Evolutionary conservation across 2,888 invertebrate species (phyloP).

Genomic region (Malachius bipustulatus): DNA sequence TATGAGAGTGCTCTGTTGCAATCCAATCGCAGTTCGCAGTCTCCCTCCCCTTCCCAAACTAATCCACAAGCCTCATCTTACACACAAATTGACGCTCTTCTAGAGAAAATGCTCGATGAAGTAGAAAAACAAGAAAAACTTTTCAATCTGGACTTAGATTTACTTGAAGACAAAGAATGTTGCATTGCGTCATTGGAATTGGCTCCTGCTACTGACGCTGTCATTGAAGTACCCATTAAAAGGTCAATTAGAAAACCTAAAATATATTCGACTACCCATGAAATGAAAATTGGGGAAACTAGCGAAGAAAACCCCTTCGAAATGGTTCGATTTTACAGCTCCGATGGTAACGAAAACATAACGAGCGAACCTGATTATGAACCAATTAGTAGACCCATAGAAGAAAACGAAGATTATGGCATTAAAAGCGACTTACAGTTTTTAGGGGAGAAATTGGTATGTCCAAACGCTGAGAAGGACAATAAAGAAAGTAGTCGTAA

Average conservation of each 20-base stretch:
- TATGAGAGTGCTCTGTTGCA: conserved; percentile 33
- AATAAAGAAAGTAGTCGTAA: conserved; percentile 19
- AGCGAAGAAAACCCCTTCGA: conserved; percentile 16
- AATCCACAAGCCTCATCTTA: conserved; percentile 28
- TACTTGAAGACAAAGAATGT: conserved; percentile 10
- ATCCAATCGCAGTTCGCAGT: conserved; percentile 26
- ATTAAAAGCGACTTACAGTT: conserved; percentile 21
- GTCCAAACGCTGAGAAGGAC: conserved; percentile 29
- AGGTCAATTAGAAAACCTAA: conserved; percentile 28
- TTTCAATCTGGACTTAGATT: conserved; percentile 18
- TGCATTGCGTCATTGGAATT: conserved; percentile 33
- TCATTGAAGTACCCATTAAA: conserved; percentile 35
- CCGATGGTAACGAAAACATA: background rate
- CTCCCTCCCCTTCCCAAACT: conserved; percentile 10
- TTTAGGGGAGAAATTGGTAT: conserved; percentile 21
- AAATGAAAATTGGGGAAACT: conserved; percentile 23
- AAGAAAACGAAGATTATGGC: conserved; percentile 1
- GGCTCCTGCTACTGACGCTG: conserved; percentile 32
- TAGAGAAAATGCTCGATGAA: conserved; percentile 36
- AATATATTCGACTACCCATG: conserved; percentile 30
- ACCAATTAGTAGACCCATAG: too few relatives aligned
- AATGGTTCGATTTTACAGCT: conserved; percentile 17
- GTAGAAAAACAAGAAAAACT: conserved; percentile 34
- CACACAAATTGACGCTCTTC: conserved; percentile 34
- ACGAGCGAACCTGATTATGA: background rate